phyloP scores from a whole-genome alignment of 2,797 vertebrate genomes.

The Sarcophilus harrisii region DNA sequence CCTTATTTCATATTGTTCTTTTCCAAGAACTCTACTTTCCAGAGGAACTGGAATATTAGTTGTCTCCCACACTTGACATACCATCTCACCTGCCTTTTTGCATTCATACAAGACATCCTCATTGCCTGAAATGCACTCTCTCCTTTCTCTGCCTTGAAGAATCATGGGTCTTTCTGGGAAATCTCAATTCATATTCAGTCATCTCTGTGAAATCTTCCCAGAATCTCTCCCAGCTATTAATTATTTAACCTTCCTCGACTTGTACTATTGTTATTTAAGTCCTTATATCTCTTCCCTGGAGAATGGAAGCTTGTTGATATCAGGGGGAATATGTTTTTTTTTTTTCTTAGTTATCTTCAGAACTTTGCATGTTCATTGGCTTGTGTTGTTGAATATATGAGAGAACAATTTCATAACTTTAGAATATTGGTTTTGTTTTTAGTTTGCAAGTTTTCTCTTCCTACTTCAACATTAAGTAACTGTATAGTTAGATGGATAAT shows the following conservation, averaged over 20 bases:
- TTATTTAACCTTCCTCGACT: neutral
- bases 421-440: neutral
- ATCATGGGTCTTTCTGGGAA: neutral
- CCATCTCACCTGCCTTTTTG: neutral
- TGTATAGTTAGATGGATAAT: neutral
- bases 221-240: neutral
- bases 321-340: neutral
- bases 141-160: neutral
- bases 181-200: neutral
- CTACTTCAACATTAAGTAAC: neutral
- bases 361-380: neutral
- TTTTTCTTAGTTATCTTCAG: neutral
- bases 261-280: neutral
- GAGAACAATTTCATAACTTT: neutral
- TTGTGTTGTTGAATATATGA: neutral
- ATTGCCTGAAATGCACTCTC: neutral
- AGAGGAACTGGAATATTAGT: neutral
- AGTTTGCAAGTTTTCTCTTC: neutral
- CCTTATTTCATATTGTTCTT: neutral
- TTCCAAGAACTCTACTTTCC: neutral
- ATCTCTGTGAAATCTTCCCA: neutral
- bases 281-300: neutral
- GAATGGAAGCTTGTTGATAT: neutral
- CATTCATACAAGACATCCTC: neutral
- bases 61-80: neutral